phyloP scores from a whole-genome alignment of 2,113 vertebrate genomes.

The Callopanchax toddi region DNA sequence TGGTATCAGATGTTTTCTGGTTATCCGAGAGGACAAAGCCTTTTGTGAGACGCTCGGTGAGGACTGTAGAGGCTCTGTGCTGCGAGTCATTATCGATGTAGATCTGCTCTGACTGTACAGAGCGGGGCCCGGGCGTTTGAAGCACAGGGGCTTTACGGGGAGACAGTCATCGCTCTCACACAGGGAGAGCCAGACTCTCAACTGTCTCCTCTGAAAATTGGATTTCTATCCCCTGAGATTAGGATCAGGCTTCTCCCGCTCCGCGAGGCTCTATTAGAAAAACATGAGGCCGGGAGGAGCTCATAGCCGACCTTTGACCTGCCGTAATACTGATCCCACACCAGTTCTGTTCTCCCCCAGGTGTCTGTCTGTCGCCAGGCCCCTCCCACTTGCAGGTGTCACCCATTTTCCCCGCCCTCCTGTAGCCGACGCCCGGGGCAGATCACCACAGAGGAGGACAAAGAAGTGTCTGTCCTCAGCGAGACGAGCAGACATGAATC shows the following conservation, averaged over 20 bases:
- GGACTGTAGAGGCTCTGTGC: constrained; percentile 14
- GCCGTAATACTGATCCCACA: constrained; percentile 41
- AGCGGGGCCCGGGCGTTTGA: constrained; percentile 54
- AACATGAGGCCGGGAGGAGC: constrained; percentile 58
- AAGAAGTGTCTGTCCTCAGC: constrained; percentile 60
- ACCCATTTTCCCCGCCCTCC: constrained; percentile 37
- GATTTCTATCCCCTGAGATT: constrained; percentile 78
- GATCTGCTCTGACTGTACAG: constrained; percentile 42
- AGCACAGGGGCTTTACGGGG: constrained; percentile 59
- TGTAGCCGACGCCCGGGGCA: constrained; percentile 28
- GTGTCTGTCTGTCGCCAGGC: constrained; percentile 42
- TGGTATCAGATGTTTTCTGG: constrained; percentile 48
- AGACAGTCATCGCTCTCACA: constrained; percentile 69
- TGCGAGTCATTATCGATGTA: constrained; percentile 57
- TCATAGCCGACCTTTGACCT: constrained; percentile 60
- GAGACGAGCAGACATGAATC: constrained; percentile 41
- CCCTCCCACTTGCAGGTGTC: constrained; percentile 67
- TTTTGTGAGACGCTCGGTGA: constrained; percentile 31
- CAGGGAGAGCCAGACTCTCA: constrained; percentile 70
- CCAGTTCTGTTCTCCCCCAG: constrained; percentile 48
- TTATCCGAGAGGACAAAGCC: constrained; percentile 56
- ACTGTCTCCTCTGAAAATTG: constrained; percentile 78
- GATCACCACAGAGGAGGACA: constrained; percentile 50
- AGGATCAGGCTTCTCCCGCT: constrained; percentile 65
- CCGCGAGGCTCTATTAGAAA: constrained; percentile 62